Evolutionary conservation across 2,888 invertebrate genomes (phyloP).

Genomic region (Nephrotoma appendiculata): DNA sequence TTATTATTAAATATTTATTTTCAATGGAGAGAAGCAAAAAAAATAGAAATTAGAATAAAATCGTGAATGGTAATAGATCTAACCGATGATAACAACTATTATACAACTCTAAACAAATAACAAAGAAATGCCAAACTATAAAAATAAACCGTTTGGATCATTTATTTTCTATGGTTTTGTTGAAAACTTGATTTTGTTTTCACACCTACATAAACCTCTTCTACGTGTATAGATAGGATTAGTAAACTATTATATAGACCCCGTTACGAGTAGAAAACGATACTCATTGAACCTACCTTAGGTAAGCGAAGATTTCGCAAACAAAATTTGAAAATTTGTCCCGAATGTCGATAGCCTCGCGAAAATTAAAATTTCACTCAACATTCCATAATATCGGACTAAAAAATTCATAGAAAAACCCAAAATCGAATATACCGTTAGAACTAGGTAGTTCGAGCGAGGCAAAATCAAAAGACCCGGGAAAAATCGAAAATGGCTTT

Average conservation of each 20-base stretch:
- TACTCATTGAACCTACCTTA: neutral
- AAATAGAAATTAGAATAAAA: neutral
- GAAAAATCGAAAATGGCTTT: too few species aligned
- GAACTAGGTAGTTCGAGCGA: too few species aligned
- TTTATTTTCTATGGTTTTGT: neutral
- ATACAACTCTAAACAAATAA: neutral
- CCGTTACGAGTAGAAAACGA: neutral
- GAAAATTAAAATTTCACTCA: too few species aligned
- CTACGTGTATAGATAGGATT: too few species aligned
- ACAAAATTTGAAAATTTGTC: too few species aligned
- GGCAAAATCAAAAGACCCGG: too few species aligned
- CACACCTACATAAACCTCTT: neutral
- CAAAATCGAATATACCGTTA: too few species aligned
- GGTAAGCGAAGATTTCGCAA: too few species aligned
- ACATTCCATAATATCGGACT: too few species aligned
- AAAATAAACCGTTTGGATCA: neutral
- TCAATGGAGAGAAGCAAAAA: neutral
- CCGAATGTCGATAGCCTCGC: too few species aligned
- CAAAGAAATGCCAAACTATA: neutral
- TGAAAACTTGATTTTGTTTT: neutral
- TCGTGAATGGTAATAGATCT: neutral
- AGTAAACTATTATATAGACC: neutral
- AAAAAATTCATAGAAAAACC: too few species aligned
- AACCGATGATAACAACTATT: neutral
- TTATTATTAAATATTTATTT: neutral